Base-by-base conservation (phyloP, 2,797 vertebrate species). In the Caiman crocodilus region DNA sequence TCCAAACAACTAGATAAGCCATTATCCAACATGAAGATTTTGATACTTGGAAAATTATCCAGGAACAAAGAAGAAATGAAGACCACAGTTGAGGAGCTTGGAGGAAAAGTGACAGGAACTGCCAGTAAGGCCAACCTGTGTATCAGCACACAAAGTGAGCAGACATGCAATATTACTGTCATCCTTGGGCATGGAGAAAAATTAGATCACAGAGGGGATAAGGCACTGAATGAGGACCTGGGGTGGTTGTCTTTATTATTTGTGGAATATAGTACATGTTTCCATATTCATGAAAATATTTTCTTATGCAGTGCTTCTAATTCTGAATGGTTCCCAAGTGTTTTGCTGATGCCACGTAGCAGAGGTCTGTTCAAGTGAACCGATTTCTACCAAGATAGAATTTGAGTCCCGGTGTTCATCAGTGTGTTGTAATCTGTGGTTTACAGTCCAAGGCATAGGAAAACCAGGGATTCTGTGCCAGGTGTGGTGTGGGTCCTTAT, bases 31-130 rank as follows among this genome's bases (percentile, higher is more conserved):
- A 98, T 99, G 98, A 99, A 98, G 96, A 97, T 99, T 84, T 82
- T 99, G 94, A 76, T 98, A 10, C 94, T 99, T 4, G 99, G 99
- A 25, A 99, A 99, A 79, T 97, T 99, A 55, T 96, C 95, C 1
- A 99, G 98, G 97, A 99, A 98, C 97, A 99, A 99, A 96, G 99
- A 99, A 5, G 99, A 99, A 60, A 86, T 99, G 82, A 99, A 99
- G 95, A 90, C 95, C 35, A 73, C 60, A 0, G 97, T 99, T 17
- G 99, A 99, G 96, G 98, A 98, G n/a, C 92, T 99, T 25, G 99
- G 99, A 28, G 99, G 99, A 57, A 99, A 99, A 97, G 97, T 99
- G n/a, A 99, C 98, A 0, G 82, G 98, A 13, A 97, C 99, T 0
- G 98, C 98, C 88, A 99, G 85, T 95, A 99, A 99, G 96, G 99